These are phyloP conservation scores for Phyllostomus hastatus DNA, from an alignment of 2,113 vertebrate genomes.

Conservation along the genomic window DNA sequence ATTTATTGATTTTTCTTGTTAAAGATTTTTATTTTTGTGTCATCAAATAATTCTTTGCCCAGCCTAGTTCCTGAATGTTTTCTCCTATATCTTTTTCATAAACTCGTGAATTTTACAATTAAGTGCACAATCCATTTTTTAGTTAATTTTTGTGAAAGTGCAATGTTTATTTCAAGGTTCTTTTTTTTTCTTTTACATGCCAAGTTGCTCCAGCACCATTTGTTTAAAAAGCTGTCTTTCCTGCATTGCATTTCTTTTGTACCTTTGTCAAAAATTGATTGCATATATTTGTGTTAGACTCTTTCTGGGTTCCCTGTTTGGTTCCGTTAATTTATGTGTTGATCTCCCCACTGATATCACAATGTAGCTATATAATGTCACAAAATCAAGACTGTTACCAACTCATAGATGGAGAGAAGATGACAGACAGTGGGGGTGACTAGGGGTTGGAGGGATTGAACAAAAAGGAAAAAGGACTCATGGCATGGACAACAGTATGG, in stretches of 20 bases:
- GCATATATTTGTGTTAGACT: background rate
- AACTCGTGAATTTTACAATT: constrained; percentile 32
- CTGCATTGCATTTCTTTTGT: background rate
- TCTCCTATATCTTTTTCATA: background rate
- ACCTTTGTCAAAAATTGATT: background rate
- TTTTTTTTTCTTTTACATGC: background rate
- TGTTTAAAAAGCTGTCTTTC: background rate
- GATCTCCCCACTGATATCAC: background rate
- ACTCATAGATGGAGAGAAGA: too few relatives aligned
- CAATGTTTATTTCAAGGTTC: background rate
- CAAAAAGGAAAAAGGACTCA: too few relatives aligned
- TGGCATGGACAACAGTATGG: too few relatives aligned
- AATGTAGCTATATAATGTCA: background rate
- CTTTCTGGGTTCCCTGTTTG: constrained; percentile 14
- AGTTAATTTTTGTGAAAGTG: constrained; percentile 8
- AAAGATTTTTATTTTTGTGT: constrained; percentile 6
- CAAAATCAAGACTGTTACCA: background rate
- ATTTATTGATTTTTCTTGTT: background rate
- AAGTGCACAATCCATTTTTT: background rate
- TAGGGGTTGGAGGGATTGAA: too few relatives aligned
- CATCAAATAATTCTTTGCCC: constrained; percentile 30
- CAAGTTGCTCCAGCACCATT: background rate
- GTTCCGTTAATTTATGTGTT: background rate
- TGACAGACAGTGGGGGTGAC: too few relatives aligned
- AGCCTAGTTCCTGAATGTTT: constrained; percentile 19